Conservation (phyloP, 2,113 vertebrate genomes). For the Apodemus sylvaticus region DNA sequence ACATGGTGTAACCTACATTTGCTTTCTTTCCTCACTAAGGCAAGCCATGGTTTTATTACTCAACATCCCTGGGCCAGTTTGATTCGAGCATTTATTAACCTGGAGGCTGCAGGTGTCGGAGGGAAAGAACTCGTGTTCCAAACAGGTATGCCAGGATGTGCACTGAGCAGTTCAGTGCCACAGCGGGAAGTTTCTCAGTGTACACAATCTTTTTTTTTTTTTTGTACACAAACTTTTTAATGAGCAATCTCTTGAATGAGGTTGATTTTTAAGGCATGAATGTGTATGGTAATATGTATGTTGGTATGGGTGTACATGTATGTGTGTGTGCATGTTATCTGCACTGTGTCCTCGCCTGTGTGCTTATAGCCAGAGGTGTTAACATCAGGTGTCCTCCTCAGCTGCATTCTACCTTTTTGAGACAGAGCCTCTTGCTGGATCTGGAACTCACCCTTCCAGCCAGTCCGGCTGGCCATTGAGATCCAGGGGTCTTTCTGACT, state of each 20-base stretch:
- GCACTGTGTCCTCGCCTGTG: not conserved
- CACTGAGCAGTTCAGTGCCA: not conserved
- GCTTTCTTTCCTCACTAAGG: constrained; percentile 85
- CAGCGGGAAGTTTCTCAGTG: constrained; percentile 10
- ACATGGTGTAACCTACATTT: constrained; percentile 51
- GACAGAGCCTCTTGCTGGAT: not conserved
- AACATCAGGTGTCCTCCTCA: not conserved
- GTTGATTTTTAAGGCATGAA: constrained; percentile 29
- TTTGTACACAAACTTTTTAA: no score
- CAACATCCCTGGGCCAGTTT: constrained; percentile 96
- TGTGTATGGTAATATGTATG: not conserved
- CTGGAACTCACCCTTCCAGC: not conserved
- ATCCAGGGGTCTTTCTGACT: no score
- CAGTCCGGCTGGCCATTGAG: not conserved
- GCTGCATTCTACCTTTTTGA: not conserved
- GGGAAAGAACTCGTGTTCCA: constrained; percentile 99
- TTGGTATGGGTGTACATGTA: not conserved
- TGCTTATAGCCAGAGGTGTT: not conserved
- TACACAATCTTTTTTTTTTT: not conserved
- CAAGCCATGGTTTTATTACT: constrained; percentile 98
- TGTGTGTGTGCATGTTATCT: not conserved
- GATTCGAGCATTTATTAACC: constrained; percentile 96
- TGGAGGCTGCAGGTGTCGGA: constrained; percentile 99
- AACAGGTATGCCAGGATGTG: constrained; percentile 89
- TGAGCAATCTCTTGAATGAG: not conserved